Evolutionary conservation across 2,888 invertebrate species (phyloP).

Genomic region (Elmis aenea): DNA sequence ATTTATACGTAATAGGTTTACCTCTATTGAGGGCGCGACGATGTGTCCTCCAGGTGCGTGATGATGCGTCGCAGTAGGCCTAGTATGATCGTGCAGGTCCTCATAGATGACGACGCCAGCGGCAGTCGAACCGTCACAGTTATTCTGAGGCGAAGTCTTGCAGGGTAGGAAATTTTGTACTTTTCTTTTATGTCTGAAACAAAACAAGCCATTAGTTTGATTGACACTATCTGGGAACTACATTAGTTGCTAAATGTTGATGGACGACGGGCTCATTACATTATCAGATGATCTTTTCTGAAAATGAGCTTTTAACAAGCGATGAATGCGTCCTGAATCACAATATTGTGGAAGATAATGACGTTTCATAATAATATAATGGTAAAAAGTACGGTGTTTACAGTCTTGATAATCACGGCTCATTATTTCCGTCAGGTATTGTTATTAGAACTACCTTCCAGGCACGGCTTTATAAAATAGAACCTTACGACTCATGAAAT

Average conservation of each 20-base stretch:
- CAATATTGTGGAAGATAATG: too few species aligned
- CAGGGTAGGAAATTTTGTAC: conserved; percentile 80
- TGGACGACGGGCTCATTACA: conserved; percentile 8
- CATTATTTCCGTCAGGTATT: too few species aligned
- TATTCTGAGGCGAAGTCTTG: conserved; percentile 63
- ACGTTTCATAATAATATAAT: too few species aligned
- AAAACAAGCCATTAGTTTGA: conserved; percentile 22
- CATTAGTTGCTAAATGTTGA: conserved; percentile 5
- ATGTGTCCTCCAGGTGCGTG: conserved; percentile 41
- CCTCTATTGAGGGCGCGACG: conserved; percentile 50
- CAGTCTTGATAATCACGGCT: too few species aligned
- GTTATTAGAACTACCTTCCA: too few species aligned
- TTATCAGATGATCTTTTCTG: conserved; percentile 4
- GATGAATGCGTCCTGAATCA: neutral
- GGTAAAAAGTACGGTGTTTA: too few species aligned
- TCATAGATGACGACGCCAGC: conserved; percentile 71
- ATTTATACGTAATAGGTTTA: too few species aligned
- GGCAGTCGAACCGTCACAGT: conserved; percentile 52
- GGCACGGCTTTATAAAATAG: too few species aligned
- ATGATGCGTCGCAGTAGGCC: conserved; percentile 45
- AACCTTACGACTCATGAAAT: too few species aligned
- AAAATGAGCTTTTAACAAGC: conserved; percentile 7
- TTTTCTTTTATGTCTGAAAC: conserved; percentile 78
- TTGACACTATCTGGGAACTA: conserved; percentile 16
- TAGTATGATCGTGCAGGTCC: conserved; percentile 65